phyloP scores from a whole-genome alignment of 1,140 invertebrate species.

The Parapsyche elsis region DNA sequence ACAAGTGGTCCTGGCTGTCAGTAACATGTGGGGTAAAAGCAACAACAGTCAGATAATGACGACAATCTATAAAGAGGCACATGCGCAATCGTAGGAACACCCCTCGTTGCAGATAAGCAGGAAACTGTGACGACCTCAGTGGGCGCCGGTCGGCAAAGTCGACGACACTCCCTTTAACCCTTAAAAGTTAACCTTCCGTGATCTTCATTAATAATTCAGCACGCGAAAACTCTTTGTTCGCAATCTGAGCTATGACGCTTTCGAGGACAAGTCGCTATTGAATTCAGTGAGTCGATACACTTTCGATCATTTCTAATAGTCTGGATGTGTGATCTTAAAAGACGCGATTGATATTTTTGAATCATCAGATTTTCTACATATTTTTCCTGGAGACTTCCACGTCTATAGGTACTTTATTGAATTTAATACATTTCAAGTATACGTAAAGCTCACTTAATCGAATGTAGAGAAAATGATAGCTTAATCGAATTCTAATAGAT shows the following conservation, averaged over 20 bases:
- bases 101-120: conserved; percentile 42
- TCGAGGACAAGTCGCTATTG: neutral
- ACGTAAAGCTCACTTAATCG: too few relatives aligned
- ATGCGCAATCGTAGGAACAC: conserved; percentile 33
- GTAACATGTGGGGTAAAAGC: neutral
- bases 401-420: too few relatives aligned
- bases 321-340: too few relatives aligned
- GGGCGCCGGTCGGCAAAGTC: neutral
- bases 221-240: neutral
- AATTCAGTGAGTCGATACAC: too few relatives aligned
- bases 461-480: too few relatives aligned
- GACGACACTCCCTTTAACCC: neutral
- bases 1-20: conserved; percentile 20
- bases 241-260: neutral
- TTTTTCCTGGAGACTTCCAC: too few relatives aligned
- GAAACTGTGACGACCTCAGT: neutral
- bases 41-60: conserved; percentile 39
- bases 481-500: too few relatives aligned
- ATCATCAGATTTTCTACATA: too few relatives aligned
- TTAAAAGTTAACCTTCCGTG: too few relatives aligned
- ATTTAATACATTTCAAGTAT: too few relatives aligned
- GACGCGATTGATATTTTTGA: too few relatives aligned
- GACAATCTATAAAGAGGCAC: conserved; percentile 53
- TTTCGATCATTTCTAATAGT: too few relatives aligned
- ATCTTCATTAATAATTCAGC: neutral